phyloP scores from a whole-genome alignment of 2,888 invertebrate genomes.

The Erebia epiphron region DNA sequence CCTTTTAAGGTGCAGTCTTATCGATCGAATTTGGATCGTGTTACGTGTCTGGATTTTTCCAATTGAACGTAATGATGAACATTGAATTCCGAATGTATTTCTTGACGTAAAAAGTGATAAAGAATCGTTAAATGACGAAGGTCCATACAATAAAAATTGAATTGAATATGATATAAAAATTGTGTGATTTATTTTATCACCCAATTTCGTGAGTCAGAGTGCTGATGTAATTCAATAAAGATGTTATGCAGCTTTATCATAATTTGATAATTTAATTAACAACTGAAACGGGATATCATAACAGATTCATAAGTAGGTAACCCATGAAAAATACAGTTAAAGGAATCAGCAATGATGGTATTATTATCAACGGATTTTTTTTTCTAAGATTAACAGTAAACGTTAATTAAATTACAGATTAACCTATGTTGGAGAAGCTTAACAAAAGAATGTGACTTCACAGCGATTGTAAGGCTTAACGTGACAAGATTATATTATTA shows the following conservation, averaged over 20 bases:
- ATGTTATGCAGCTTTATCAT: slow-evolving; percentile 10
- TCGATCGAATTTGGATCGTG: slow-evolving; percentile 63
- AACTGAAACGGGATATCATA: neutral
- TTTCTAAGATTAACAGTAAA: slow-evolving; percentile 34
- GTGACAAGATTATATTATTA: slow-evolving; percentile 36
- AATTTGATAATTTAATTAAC: neutral
- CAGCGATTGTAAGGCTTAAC: slow-evolving; percentile 39
- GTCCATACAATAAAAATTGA: slow-evolving; percentile 34
- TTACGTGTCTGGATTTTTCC: slow-evolving; percentile 56
- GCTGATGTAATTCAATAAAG: slow-evolving; percentile 24
- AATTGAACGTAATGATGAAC: slow-evolving; percentile 44
- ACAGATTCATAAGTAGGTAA: slow-evolving; percentile 2
- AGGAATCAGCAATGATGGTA: slow-evolving; percentile 19
- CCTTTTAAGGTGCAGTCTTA: slow-evolving; percentile 65
- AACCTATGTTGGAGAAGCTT: neutral
- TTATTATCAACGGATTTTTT: slow-evolving; percentile 21
- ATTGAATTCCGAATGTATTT: slow-evolving; percentile 36
- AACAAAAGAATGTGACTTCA: slow-evolving; percentile 32
- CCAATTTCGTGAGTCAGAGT: slow-evolving; percentile 28
- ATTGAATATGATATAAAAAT: slow-evolving; percentile 32
- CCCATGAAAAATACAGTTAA: neutral
- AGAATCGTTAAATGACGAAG: slow-evolving; percentile 33
- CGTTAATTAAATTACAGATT: slow-evolving; percentile 40
- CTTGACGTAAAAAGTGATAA: slow-evolving; percentile 38
- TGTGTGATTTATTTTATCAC: slow-evolving; percentile 32